These are phyloP conservation scores for Hippocampus kuda DNA, from an alignment of 2,797 vertebrate genomes.

Conservation along the genomic window DNA sequence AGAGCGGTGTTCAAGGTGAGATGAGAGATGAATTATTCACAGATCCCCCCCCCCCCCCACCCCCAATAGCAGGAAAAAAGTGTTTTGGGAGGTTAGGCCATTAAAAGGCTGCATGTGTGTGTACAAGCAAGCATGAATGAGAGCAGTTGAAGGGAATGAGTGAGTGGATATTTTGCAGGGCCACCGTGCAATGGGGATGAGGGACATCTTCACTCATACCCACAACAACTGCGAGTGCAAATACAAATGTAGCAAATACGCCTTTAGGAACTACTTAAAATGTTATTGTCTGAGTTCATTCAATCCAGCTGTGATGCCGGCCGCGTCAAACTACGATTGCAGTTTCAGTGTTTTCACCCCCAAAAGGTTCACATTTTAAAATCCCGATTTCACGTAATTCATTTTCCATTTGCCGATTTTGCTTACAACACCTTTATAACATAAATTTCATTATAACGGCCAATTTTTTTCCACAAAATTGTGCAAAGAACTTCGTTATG, in stretches of 20 bases:
- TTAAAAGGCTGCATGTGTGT: constrained; percentile 33
- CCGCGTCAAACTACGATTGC: constrained; percentile 13
- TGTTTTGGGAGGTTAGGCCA: constrained; percentile 61
- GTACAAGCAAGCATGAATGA: constrained; percentile 13
- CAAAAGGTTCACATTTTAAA: too few relatives aligned
- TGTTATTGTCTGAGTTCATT: constrained; percentile 54
- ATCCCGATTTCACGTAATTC: too few relatives aligned
- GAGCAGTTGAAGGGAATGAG: constrained; percentile 23
- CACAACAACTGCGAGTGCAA: constrained; percentile 39
- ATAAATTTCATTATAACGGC: too few relatives aligned
- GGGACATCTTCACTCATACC: constrained; percentile 37
- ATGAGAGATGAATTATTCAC: constrained; percentile 66
- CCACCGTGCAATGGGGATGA: constrained; percentile 35
- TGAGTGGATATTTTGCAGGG: constrained; percentile 50
- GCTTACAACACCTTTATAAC: too few relatives aligned
- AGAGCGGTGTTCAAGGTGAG: constrained; percentile 60
- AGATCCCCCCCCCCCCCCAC: constrained; percentile 39
- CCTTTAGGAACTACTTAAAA: constrained; percentile 44
- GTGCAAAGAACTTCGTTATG: too few relatives aligned
- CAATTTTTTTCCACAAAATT: too few relatives aligned
- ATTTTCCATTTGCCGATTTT: too few relatives aligned
- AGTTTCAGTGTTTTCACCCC: not conserved
- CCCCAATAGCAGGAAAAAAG: constrained; percentile 39
- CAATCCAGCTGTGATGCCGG: constrained; percentile 14
- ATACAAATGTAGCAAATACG: constrained; percentile 43